A percentile compares a stretch with the other conserved stretches of the same genome.
These are phyloP conservation scores for Squalus acanthias DNA, from an alignment of 2,797 vertebrate species.

Conservation along the genomic window DNA sequence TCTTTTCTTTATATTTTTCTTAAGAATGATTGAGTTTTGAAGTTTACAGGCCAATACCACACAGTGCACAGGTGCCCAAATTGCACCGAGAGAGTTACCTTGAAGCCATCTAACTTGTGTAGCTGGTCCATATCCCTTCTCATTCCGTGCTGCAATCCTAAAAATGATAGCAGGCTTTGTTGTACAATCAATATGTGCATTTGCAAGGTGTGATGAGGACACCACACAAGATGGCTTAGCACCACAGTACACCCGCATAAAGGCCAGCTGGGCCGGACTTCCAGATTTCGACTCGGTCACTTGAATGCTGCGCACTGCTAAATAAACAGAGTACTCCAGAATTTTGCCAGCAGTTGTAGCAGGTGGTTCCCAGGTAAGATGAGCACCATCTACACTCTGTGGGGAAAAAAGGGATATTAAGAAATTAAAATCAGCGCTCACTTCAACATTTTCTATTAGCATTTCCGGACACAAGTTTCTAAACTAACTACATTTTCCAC, in stretches of 20 bases:
- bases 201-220: conserved; percentile 74
- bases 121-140: conserved; percentile 91
- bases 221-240: conserved; percentile 82
- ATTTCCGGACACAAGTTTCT: no score
- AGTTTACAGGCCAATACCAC: background rate
- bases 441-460: background rate
- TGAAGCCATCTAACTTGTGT: conserved; percentile 98
- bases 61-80: background rate
- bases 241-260: conserved; percentile 94
- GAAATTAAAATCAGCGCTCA: background rate
- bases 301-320: conserved; percentile 78
- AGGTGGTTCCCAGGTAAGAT: conserved; percentile 94
- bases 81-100: conserved; percentile 58
- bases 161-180: conserved; percentile 89
- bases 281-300: conserved; percentile 62
- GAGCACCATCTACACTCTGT: conserved; percentile 81
- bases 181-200: conserved; percentile 85
- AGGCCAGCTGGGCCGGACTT: conserved; percentile 76
- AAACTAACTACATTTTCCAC: background rate
- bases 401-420: background rate
- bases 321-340: conserved; percentile 91
- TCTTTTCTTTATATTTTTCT: no score
- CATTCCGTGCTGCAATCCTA: conserved; percentile 94
- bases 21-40: background rate
- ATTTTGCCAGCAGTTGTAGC: conserved; percentile 84